Percentiles rank a stretch among this genome's conserved stretches.
phyloP scores from a whole-genome alignment of 2,113 vertebrate genomes.

The Tylochromis polylepis region DNA sequence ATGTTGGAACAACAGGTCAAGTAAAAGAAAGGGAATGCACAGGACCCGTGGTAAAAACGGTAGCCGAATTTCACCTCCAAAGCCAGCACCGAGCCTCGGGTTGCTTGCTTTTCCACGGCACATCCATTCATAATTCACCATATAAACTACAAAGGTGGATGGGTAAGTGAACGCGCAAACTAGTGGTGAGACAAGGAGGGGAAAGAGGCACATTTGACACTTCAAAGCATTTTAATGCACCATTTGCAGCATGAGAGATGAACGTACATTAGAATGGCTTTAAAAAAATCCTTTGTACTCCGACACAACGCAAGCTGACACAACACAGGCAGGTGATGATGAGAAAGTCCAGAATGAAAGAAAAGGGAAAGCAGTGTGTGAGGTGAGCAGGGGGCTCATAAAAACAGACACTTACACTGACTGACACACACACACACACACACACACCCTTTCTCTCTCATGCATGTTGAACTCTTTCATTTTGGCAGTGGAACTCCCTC shows the following conservation, averaged over 20 bases:
- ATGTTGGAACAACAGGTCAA: not conserved
- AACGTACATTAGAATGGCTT: not conserved
- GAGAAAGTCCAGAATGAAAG: not conserved
- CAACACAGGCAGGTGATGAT: not conserved
- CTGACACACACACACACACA: not conserved
- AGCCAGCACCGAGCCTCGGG: not conserved
- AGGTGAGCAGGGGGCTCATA: constrained; percentile 5
- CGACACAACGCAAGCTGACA: constrained; percentile 10
- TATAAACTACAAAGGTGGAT: constrained; percentile 54
- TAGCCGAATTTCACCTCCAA: not conserved
- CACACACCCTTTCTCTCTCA: not conserved
- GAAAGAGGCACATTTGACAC: constrained; percentile 39
- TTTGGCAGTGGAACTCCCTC: not conserved
- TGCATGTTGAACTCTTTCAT: not conserved
- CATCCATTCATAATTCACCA: constrained; percentile 46
- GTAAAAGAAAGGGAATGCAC: not conserved
- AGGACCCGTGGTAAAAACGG: not conserved
- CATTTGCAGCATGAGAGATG: constrained; percentile 26
- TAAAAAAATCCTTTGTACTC: not conserved
- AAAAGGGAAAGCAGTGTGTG: not conserved
- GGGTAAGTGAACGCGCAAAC: constrained; percentile 6
- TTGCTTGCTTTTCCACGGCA: constrained; percentile 29
- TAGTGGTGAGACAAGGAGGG: not conserved
- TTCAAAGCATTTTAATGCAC: constrained; percentile 52
- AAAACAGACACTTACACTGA: not conserved